phyloP scores from a whole-genome alignment of 2,888 invertebrate species.

The Aleiodes alternator region DNA sequence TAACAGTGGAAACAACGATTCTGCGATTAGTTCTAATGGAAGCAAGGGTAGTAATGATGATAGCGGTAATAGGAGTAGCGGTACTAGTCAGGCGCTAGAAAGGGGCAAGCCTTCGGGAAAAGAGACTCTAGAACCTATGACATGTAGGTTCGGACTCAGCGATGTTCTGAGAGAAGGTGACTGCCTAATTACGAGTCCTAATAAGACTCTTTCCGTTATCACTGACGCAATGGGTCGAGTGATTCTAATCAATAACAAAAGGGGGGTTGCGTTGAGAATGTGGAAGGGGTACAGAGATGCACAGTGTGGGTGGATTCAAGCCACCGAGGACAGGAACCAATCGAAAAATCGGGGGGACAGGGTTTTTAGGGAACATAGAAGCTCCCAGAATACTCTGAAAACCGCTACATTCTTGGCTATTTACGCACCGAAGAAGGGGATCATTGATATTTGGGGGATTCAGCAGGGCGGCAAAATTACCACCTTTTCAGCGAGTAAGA shows the following conservation, averaged over 20 bases:
- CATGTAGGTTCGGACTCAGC: conserved; percentile 87
- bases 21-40: no score
- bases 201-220: conserved; percentile 86
- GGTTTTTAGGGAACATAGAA: conserved; percentile 50
- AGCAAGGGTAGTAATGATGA: conserved; percentile 39
- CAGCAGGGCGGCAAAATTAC: conserved; percentile 93
- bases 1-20: no score
- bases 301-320: conserved; percentile 94
- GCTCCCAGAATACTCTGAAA: conserved; percentile 71
- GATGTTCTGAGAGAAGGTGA: conserved; percentile 87
- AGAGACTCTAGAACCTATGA: conserved; percentile 83
- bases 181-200: conserved; percentile 87
- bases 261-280: conserved; percentile 87
- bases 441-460: conserved; percentile 94
- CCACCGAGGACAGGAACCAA: conserved; percentile 79
- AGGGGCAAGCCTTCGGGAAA: conserved; percentile 64
- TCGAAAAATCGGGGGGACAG: conserved; percentile 46
- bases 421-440: conserved; percentile 93
- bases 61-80: neutral
- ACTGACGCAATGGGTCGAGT: conserved; percentile 93
- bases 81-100: conserved; percentile 54
- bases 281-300: conserved; percentile 98
- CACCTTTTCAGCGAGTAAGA: conserved; percentile 92
- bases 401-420: conserved; percentile 91
- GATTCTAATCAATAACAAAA: conserved; percentile 87